Evolutionary conservation across 2,888 invertebrate genomes (phyloP).

Genomic region (Orthosia cruda): DNA sequence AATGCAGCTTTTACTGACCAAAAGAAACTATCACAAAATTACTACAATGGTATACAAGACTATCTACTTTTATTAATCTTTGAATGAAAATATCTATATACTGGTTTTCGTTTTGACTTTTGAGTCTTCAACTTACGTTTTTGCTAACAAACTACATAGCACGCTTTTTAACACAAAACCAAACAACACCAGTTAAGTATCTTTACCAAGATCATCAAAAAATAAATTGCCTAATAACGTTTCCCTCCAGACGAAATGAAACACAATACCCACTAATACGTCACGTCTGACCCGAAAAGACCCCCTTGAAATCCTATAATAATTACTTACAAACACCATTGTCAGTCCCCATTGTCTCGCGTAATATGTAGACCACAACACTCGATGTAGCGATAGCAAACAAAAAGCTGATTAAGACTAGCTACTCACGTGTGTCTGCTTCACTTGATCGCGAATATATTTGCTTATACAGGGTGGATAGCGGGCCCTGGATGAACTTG

Average conservation of each 20-base stretch:
- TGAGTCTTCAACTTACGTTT: too few species aligned
- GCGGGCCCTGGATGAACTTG: too few species aligned
- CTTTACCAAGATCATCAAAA: too few species aligned
- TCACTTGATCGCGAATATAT: constrained; percentile 52
- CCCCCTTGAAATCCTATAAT: constrained; percentile 30
- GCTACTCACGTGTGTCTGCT: constrained; percentile 65
- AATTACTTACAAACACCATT: constrained; percentile 39
- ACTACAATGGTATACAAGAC: too few species aligned
- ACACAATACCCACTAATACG: constrained; percentile 17
- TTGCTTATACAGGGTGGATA: constrained; percentile 27
- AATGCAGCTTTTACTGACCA: neutral
- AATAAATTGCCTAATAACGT: neutral
- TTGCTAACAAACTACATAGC: too few species aligned
- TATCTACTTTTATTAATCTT: neutral
- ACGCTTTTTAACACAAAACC: too few species aligned
- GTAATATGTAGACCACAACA: constrained; percentile 73
- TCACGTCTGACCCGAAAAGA: constrained; percentile 31
- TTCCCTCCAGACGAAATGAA: neutral
- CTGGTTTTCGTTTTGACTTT: neutral
- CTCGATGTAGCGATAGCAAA: constrained; percentile 63
- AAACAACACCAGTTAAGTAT: too few species aligned
- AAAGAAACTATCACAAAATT: too few species aligned
- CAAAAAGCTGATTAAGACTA: constrained; percentile 74
- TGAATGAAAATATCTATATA: too few species aligned
- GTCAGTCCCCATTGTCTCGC: constrained; percentile 50